Evolutionary conservation across 2,797 vertebrate species (phyloP), one percentile per base, ranked within the genome.

Genomic region (Taeniopygia guttata): DNA sequence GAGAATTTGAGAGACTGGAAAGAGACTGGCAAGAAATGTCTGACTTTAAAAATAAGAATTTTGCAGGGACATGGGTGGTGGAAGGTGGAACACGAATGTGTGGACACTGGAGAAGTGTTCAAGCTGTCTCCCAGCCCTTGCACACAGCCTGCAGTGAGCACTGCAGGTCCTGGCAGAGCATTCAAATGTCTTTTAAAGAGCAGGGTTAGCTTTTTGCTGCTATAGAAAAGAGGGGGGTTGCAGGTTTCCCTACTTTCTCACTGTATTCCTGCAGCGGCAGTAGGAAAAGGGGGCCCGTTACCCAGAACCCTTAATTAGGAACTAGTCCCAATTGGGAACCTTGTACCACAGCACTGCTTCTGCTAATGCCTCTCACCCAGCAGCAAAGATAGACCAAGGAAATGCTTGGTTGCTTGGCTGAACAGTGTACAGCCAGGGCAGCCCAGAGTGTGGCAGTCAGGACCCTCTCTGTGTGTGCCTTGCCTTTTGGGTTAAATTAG

Each of bases 91-190:
- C 26, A 27, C 4, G 48, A 54, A 46, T 2, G 0, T 10, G 8
- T 54, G 13, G 32, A 34, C 0, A 0, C 8, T 0, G 1, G 15
- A 13, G 10, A 48, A 43, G 8, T 3, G 46, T 48, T 32, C 23
- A 49, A 46, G 34, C 10, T 55, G 36, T 14, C 12, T 59, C 18
- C 13, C 21, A 66, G 16, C 1, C 11, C 4, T 22, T 2, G 1
- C 4, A 9, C 11, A 29, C 36, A 67, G 27, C 27, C 43, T 55
- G 13, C 4, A 29, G 22, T 0, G 0, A 40, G 8, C 2, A 5
- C 6, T 16, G 42, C n/a, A 14, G 13, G 14, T 55, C 29, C 49
- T 81, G 36, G 6, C 40, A 55, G 7, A 10, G 5, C 8, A 27
- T 26, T 19, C 0, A 5, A 42, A 26, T 15, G 1, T 14, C 52